Conservation (phyloP, 2,888 invertebrate genomes). For the Platycnemis pennipes region DNA sequence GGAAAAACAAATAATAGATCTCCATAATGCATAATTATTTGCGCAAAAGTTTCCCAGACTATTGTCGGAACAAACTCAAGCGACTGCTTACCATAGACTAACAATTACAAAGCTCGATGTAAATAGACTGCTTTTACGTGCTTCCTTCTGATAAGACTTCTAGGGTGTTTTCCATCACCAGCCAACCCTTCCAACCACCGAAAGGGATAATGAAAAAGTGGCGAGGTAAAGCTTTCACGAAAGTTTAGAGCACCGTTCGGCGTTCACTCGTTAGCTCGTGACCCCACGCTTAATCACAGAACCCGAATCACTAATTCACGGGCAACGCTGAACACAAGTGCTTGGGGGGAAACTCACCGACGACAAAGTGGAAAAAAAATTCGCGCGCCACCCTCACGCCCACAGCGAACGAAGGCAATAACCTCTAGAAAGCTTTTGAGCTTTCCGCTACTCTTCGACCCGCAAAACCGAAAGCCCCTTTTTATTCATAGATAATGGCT, state of each 20-base stretch:
- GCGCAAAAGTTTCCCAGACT: no score
- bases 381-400: not conserved
- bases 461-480: conserved; percentile 3
- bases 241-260: not conserved
- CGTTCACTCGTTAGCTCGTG: not conserved
- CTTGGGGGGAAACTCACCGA: not conserved
- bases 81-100: no score
- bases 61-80: no score
- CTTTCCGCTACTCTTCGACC: not conserved
- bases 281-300: not conserved
- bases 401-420: not conserved
- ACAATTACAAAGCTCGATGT: no score
- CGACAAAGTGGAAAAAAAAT: not conserved
- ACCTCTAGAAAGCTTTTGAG: not conserved
- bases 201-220: no score
- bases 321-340: not conserved
- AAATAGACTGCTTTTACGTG: no score
- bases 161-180: no score
- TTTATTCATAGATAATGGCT: conserved; percentile 3
- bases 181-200: no score
- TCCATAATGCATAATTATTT: no score
- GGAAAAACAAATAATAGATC: no score
- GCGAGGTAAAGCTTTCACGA: not conserved
- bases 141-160: no score
- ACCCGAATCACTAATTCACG: not conserved